Evolutionary conservation across 2,797 vertebrate species (phyloP).

Genomic region (Eulemur rubriventer): DNA sequence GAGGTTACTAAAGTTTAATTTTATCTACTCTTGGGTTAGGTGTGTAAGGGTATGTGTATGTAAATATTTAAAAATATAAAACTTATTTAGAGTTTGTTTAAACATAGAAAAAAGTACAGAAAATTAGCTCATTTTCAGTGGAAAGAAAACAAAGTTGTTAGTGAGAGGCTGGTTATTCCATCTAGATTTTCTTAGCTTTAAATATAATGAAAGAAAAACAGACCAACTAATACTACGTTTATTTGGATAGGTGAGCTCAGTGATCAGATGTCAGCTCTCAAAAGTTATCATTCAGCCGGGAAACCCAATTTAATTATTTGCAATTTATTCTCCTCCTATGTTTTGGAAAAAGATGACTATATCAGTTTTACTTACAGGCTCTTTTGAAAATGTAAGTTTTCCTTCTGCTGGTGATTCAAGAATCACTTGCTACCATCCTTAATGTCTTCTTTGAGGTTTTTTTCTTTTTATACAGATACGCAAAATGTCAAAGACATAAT

Average conservation of each 20-base stretch:
- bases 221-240: slow-evolving; percentile 65
- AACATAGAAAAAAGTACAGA: slow-evolving; percentile 30
- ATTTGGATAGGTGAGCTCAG: slow-evolving; percentile 73
- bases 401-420: not conserved
- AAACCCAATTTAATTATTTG: slow-evolving; percentile 55
- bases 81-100: slow-evolving; percentile 36
- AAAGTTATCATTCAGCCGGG: slow-evolving; percentile 54
- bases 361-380: not conserved
- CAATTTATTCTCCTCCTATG: slow-evolving; percentile 45
- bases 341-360: not conserved
- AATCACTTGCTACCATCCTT: slow-evolving; percentile 19
- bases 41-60: no score
- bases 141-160: slow-evolving; percentile 20
- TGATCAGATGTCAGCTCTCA: slow-evolving; percentile 66
- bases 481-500: not conserved
- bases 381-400: slow-evolving; percentile 5
- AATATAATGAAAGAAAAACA: slow-evolving; percentile 81
- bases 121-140: slow-evolving; percentile 55
- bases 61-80: slow-evolving; percentile 36
- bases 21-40: not conserved
- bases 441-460: not conserved
- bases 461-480: not conserved
- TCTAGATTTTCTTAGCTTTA: slow-evolving; percentile 71
- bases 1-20: not conserved
- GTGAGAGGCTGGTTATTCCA: slow-evolving; percentile 59